Evolutionary conservation across 2,888 invertebrate genomes (phyloP), one percentile per base, ranked within the genome.

Genomic region (Rhogogaster chlorosoma): DNA sequence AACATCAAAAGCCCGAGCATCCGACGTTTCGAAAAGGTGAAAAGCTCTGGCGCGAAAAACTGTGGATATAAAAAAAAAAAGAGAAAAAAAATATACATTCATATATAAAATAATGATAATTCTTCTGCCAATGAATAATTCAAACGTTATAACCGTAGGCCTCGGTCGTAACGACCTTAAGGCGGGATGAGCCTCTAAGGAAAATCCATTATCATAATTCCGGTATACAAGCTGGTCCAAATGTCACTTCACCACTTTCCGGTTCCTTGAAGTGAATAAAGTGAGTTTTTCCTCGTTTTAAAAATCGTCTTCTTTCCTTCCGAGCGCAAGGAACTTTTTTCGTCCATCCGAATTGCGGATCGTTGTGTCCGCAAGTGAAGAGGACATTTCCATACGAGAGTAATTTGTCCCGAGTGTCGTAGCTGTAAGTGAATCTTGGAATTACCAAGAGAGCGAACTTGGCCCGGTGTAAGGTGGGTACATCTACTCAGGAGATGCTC

Each of bases 361-460:
- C 12, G 18, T 64, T n/a, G 26, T n/a, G 70, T 26, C 67, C 57
- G 49, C 80, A 61, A 80, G 61, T 15, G 61, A 80, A 42, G 15
- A 45, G 26, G 86, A 88, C 87, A 90, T 90, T 90, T 90, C 89
- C 90, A 90, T 90, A 87, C 86, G 84, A 77, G 83, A 86, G 87
- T 89, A 87, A 90, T 91, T 90, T 91, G 89, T 90, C 89, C 90
- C 87, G 86, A 87, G 83, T 86, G 85, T 88, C 88, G 78, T 85
- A 85, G 88, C 88, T 80, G 85, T 85, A 88, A 90, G 88, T 89
- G 90, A 90, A 89, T 90, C 89, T 88, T 86, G 86, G 87, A 88
- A 90, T 88, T 88, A 88, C 87, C 85, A 86, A 80, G 84, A 82
- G 86, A 85, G 82, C 75, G 73, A 85, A 57, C 80, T 80, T 49